phyloP scores from a whole-genome alignment of 2,888 invertebrate species.

The Leptarthrus brevirostris region DNA sequence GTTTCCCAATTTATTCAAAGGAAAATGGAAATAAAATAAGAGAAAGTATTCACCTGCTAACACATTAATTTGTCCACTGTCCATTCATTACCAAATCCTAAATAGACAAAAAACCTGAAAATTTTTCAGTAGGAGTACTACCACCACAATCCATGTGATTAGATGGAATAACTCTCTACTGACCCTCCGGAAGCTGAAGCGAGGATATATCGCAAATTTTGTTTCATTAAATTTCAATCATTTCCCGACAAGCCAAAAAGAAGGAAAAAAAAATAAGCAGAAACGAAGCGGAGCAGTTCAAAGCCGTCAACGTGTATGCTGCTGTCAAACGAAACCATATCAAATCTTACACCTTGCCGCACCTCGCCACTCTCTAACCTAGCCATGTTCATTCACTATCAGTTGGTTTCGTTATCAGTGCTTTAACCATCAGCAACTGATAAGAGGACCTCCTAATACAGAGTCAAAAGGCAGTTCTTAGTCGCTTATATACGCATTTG shows the following conservation, averaged over 20 bases:
- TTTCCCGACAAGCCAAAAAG: slow-evolving; percentile 23
- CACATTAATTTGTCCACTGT: slow-evolving; percentile 41
- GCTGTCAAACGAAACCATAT: slow-evolving; percentile 44
- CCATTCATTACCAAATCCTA: slow-evolving; percentile 42
- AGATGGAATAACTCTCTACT: slow-evolving; percentile 2
- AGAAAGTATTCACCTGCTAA: slow-evolving; percentile 20
- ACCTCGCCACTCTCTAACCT: neutral
- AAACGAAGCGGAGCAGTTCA: slow-evolving; percentile 38
- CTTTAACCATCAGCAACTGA: slow-evolving; percentile 53
- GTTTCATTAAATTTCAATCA: slow-evolving; percentile 50
- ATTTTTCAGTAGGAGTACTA: neutral
- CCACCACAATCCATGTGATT: slow-evolving; percentile 2
- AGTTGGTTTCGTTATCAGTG: slow-evolving; percentile 49
- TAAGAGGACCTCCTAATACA: slow-evolving; percentile 52
- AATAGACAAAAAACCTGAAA: slow-evolving; percentile 24
- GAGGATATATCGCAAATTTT: slow-evolving; percentile 41
- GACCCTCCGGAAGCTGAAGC: neutral
- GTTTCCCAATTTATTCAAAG: too few relatives aligned
- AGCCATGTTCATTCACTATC: slow-evolving; percentile 40
- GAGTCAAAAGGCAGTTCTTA: slow-evolving; percentile 50
- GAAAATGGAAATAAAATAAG: too few relatives aligned
- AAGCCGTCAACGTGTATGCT: slow-evolving; percentile 46
- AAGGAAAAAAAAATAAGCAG: slow-evolving; percentile 13
- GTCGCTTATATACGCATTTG: slow-evolving; percentile 50
- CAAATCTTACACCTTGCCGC: slow-evolving; percentile 25